These are phyloP conservation scores for Oceanodroma tethys DNA, from an alignment of 2,113 vertebrate genomes.

Conservation along the genomic window DNA sequence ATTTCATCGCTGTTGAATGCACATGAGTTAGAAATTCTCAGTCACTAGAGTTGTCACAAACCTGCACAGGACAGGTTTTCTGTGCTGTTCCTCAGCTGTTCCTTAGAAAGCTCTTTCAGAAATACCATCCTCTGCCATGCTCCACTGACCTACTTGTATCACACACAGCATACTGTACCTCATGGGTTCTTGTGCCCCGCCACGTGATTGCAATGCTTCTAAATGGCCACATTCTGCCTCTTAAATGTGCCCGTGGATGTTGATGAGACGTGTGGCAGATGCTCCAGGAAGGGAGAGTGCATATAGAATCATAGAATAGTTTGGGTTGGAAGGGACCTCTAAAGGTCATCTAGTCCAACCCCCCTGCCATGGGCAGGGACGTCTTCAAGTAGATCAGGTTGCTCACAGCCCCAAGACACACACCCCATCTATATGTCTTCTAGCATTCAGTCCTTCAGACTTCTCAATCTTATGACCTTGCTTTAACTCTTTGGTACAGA, in stretches of 20 bases:
- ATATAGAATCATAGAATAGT: no score
- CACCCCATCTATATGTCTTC: no score
- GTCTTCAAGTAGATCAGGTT: no score
- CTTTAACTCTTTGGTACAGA: neutral
- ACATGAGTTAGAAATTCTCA: neutral
- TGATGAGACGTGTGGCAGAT: neutral
- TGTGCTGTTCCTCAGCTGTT: neutral
- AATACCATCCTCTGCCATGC: neutral
- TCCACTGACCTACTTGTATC: neutral
- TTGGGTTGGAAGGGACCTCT: no score
- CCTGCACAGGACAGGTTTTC: neutral
- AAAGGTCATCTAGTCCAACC: no score
- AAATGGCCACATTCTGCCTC: neutral
- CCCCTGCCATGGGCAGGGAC: no score
- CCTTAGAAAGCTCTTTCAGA: neutral
- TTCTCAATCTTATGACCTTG: neutral
- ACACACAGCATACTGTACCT: neutral
- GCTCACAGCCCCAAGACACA: no score
- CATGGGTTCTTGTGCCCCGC: neutral
- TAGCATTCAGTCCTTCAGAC: neutral
- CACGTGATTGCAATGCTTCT: neutral
- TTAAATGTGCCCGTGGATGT: fast-evolving
- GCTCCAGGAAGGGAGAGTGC: neutral
- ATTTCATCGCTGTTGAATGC: neutral
- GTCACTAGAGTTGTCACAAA: neutral